Conservation (phyloP, 1,140 invertebrate genomes). For the Galendromus occidentalis region DNA sequence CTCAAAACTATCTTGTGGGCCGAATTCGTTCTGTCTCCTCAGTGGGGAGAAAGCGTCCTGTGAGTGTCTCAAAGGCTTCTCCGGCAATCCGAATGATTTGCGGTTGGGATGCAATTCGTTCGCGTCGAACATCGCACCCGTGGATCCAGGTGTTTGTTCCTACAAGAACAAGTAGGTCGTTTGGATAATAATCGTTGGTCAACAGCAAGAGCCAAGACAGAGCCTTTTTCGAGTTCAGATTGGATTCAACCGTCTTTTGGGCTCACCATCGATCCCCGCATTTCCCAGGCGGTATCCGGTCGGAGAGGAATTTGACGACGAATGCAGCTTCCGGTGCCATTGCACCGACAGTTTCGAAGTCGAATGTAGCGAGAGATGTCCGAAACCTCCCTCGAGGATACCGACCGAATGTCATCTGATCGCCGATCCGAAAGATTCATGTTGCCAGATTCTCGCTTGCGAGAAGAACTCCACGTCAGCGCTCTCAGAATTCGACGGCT, state of each 20-base stretch:
- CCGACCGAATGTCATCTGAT: constrained; percentile 17
- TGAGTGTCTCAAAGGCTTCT: constrained; percentile 25
- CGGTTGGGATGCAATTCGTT: constrained; percentile 21
- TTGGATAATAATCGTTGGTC: too few relatives aligned
- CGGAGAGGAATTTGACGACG: constrained; percentile 20
- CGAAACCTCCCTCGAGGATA: not conserved
- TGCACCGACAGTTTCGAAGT: constrained; percentile 25
- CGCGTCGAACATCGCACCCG: not conserved
- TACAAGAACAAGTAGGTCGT: not conserved
- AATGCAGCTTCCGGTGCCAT: constrained; percentile 21
- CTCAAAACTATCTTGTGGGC: constrained; percentile 20
- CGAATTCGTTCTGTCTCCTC: constrained; percentile 21
- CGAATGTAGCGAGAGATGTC: constrained; percentile 22
- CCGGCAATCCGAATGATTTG: constrained; percentile 27
- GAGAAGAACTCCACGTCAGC: constrained; percentile 39
- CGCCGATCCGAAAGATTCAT: constrained; percentile 42
- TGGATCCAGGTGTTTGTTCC: not conserved
- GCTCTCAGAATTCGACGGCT: not conserved
- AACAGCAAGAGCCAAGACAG: too few relatives aligned
- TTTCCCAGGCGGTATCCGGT: constrained; percentile 19
- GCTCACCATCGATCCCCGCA: too few relatives aligned
- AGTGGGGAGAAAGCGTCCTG: constrained; percentile 20
- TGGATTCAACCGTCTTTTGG: too few relatives aligned
- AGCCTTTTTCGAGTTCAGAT: too few relatives aligned
- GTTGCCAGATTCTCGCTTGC: constrained; percentile 57